These are phyloP conservation scores for Gopherus flavomarginatus DNA, from an alignment of 2,113 vertebrate genomes.

Conservation along the genomic window DNA sequence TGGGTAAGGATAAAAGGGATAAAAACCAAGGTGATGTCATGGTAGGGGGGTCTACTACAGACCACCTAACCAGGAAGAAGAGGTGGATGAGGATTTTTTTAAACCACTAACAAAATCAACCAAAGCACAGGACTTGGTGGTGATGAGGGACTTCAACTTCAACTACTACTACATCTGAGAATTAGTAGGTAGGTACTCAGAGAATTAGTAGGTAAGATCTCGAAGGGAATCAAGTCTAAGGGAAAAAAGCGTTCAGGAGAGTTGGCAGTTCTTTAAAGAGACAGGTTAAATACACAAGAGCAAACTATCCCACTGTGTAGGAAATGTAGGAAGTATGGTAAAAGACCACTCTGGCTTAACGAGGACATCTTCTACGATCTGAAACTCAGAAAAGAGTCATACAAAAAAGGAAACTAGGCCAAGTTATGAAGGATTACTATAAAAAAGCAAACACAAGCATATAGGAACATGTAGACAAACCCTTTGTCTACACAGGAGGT, in stretches of 20 bases:
- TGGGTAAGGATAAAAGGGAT: too few relatives aligned
- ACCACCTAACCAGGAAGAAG: too few relatives aligned
- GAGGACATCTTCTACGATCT: not conserved
- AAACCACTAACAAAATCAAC: too few relatives aligned
- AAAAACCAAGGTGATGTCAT: too few relatives aligned
- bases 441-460: not conserved
- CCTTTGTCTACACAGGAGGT: not conserved
- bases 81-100: too few relatives aligned
- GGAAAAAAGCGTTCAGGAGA: not conserved
- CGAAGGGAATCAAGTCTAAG: not conserved
- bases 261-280: not conserved
- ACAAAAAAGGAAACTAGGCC: not conserved
- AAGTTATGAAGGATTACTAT: not conserved
- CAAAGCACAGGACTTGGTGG: too few relatives aligned
- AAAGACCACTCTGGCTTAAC: not conserved
- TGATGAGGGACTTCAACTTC: too few relatives aligned
- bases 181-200: not conserved
- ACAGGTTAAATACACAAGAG: not conserved
- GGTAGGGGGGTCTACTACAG: too few relatives aligned
- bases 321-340: not conserved
- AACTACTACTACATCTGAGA: too few relatives aligned
- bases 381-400: not conserved
- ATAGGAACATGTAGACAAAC: not conserved
- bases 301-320: not conserved
- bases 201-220: not conserved